A percentile compares a stretch with the other conserved stretches of the same genome.
These are phyloP conservation scores for Varanus komodoensis DNA, from an alignment of 2,113 vertebrate species.

Conservation along the genomic window DNA sequence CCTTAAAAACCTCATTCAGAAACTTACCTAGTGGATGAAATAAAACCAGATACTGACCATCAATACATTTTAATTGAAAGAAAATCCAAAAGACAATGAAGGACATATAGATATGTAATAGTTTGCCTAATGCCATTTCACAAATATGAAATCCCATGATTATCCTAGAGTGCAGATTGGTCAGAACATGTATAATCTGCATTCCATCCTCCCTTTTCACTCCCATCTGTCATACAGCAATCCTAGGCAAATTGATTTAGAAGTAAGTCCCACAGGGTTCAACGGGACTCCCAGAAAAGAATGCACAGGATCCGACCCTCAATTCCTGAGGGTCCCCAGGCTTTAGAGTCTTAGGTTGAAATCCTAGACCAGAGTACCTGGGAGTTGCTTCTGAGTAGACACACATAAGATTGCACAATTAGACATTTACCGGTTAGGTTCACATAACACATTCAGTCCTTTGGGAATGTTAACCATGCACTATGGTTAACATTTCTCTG, in stretches of 20 bases:
- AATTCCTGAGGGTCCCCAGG: not conserved
- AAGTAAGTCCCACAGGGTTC: not conserved
- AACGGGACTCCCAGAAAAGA: not conserved
- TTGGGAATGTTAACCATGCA: too few species aligned
- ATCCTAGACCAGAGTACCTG: too few species aligned
- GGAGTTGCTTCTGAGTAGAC: too few species aligned
- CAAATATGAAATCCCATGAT: not conserved
- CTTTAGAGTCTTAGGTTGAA: not conserved
- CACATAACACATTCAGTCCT: too few species aligned
- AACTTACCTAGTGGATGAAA: not conserved
- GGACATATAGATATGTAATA: not conserved
- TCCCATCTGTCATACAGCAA: not conserved
- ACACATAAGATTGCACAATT: too few species aligned
- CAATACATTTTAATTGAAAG: not conserved
- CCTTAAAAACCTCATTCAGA: too few species aligned
- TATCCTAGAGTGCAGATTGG: not conserved
- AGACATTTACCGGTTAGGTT: not conserved
- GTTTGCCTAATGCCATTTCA: not conserved
- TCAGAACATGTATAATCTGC: not conserved
- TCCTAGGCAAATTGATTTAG: not conserved
- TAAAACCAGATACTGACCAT: not conserved
- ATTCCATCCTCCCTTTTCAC: not conserved
- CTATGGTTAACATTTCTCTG: too few species aligned
- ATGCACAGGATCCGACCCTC: not conserved
- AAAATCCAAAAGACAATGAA: not conserved